Conservation (phyloP, 2,797 vertebrate species). For the Sandelia bainsii region DNA sequence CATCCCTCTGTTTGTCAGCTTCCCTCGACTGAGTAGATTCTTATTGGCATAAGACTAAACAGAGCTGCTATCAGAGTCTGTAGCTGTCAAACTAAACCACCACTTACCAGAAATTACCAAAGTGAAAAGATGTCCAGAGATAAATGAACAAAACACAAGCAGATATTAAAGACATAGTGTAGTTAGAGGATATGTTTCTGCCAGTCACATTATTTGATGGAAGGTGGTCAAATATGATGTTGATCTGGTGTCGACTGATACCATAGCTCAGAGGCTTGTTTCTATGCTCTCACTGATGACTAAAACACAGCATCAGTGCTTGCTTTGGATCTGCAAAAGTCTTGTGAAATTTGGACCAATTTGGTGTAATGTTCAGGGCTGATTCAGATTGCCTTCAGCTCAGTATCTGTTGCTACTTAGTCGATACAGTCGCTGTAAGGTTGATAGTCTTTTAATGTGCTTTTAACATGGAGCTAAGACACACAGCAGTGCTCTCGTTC, state of each 20-base stretch:
- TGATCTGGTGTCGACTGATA: too few relatives aligned
- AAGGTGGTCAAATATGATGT: background rate
- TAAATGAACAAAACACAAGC: background rate
- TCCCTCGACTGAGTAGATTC: constrained; percentile 1
- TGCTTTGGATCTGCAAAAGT: too few relatives aligned
- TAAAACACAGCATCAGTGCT: background rate
- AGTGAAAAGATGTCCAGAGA: constrained; percentile 14
- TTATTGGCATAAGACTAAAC: constrained; percentile 48
- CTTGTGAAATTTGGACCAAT: too few relatives aligned
- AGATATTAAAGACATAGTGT: background rate
- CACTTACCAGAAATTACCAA: constrained; percentile 28
- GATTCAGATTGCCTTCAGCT: too few relatives aligned
- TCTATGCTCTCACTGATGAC: background rate
- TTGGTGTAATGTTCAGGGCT: too few relatives aligned
- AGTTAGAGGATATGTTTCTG: background rate
- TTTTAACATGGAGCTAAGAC: too few relatives aligned
- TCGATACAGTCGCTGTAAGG: too few relatives aligned
- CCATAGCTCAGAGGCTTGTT: background rate
- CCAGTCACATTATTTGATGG: background rate
- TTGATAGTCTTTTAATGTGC: too few relatives aligned
- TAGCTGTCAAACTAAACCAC: constrained; percentile 32
- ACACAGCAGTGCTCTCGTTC: too few relatives aligned
- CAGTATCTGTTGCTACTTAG: too few relatives aligned
- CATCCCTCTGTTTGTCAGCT: constrained; percentile 38
- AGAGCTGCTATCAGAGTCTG: constrained; percentile 31